Evolutionary conservation across 2,113 vertebrate genomes (phyloP).

Genomic region (Oncorhynchus gorbuscha): DNA sequence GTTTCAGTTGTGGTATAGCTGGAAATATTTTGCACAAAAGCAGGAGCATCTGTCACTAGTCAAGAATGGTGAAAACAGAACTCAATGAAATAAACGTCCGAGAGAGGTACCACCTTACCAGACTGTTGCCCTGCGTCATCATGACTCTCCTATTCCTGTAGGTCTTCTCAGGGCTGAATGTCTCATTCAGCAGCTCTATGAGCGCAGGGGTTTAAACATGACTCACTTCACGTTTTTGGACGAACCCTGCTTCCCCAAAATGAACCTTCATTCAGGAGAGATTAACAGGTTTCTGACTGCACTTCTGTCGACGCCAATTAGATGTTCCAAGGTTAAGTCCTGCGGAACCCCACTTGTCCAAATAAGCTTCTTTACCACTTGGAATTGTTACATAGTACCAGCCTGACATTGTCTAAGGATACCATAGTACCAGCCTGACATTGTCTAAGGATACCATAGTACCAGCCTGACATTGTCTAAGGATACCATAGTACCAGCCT

Average conservation of each 20-base stretch:
- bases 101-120: constrained; percentile 13
- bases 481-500: no score
- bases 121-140: constrained; percentile 15
- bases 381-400: not conserved
- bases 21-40: no score
- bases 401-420: no score
- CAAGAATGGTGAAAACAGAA: not conserved
- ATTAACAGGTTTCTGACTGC: constrained; percentile 44
- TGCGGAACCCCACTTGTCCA: constrained; percentile 3
- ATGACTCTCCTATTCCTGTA: constrained; percentile 25
- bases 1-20: no score
- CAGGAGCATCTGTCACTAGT: no score
- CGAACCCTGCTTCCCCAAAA: constrained; percentile 58
- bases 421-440: no score
- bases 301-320: constrained; percentile 18
- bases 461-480: no score
- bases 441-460: no score
- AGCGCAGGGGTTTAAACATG: constrained; percentile 52
- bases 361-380: constrained; percentile 36
- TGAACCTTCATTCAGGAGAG: constrained; percentile 42
- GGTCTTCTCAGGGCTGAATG: constrained; percentile 28
- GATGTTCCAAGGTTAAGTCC: constrained; percentile 5
- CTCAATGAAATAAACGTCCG: not conserved
- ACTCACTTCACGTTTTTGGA: constrained; percentile 48
- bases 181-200: constrained; percentile 25